These are phyloP conservation scores for Seira ritae DNA, from an alignment of 2,888 invertebrate species.

Conservation along the genomic window DNA sequence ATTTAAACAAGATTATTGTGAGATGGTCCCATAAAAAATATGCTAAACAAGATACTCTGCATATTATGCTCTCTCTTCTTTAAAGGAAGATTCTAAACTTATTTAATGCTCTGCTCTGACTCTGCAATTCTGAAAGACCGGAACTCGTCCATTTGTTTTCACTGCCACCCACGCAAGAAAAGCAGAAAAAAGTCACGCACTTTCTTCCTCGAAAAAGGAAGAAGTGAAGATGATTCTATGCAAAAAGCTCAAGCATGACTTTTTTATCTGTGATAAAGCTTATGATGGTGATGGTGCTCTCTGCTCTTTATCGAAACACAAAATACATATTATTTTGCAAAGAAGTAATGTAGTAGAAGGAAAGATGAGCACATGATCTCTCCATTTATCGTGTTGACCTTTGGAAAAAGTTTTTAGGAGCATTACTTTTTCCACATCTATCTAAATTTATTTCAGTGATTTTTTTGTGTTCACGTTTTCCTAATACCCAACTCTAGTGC, in stretches of 20 bases:
- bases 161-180: constrained; percentile 35
- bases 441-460: neutral
- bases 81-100: neutral
- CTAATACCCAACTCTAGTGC: too few relatives aligned
- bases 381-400: neutral
- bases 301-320: neutral
- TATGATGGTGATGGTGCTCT: neutral
- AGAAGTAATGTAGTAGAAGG: neutral
- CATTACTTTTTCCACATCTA: neutral
- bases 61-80: neutral
- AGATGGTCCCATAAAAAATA: neutral
- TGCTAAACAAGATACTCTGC: neutral
- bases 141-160: constrained; percentile 47
- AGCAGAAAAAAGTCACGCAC: constrained; percentile 35
- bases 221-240: neutral
- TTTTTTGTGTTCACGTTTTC: too few relatives aligned
- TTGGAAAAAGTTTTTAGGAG: neutral
- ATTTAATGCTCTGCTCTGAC: constrained; percentile 15
- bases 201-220: constrained; percentile 18
- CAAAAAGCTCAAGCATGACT: neutral
- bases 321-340: neutral
- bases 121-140: constrained; percentile 32
- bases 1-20: constrained; percentile 11
- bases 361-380: neutral
- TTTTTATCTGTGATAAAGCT: constrained; percentile 5